These are phyloP conservation scores for Drosophila pectinifera DNA, from an alignment of 1,140 invertebrate species.

Conservation along the genomic window DNA sequence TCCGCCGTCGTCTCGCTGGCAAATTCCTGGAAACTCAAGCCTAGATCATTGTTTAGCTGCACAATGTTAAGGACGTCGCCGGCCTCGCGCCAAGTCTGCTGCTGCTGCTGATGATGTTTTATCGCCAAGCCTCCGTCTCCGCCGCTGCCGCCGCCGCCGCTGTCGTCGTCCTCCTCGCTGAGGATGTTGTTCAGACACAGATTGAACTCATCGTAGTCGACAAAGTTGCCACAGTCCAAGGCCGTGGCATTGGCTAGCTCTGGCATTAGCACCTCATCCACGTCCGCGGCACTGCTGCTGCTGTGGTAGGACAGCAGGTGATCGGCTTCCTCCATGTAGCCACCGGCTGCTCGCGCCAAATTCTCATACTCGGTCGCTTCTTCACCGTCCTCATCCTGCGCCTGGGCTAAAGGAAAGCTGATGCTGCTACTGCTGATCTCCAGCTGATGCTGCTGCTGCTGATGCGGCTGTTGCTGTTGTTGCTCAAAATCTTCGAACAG, in stretches of 20 bases:
- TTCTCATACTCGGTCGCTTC: conserved; percentile 30
- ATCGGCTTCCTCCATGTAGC: conserved; percentile 49
- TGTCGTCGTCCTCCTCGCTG: conserved; percentile 69
- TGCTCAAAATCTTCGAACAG: conserved; percentile 64
- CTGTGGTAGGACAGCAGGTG: conserved; percentile 57
- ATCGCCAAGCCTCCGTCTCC: conserved; percentile 7
- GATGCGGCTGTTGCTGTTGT: conserved; percentile 32
- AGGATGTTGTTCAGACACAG: conserved; percentile 78
- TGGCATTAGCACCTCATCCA: conserved; percentile 63
- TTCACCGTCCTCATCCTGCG: conserved; percentile 66
- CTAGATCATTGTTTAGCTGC: conserved; percentile 64
- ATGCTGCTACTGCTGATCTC: conserved; percentile 42
- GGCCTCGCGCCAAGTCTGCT: conserved; percentile 53
- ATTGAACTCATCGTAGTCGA: conserved; percentile 83
- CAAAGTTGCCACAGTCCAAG: conserved; percentile 73
- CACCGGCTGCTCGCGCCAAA: conserved; percentile 35
- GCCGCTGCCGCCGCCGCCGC: conserved; percentile 5
- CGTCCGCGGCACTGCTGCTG: conserved; percentile 50
- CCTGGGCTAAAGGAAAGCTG: conserved; percentile 76
- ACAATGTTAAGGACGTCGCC: conserved; percentile 68
- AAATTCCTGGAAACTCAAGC: conserved; percentile 67
- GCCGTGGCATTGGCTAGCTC: conserved; percentile 59
- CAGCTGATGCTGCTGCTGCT: conserved; percentile 36
- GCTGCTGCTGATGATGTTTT: conserved; percentile 18
- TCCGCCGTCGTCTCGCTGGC: conserved; percentile 51